Evolutionary conservation across 2,888 invertebrate genomes (phyloP).

Genomic region (Standfussiana lucernea): DNA sequence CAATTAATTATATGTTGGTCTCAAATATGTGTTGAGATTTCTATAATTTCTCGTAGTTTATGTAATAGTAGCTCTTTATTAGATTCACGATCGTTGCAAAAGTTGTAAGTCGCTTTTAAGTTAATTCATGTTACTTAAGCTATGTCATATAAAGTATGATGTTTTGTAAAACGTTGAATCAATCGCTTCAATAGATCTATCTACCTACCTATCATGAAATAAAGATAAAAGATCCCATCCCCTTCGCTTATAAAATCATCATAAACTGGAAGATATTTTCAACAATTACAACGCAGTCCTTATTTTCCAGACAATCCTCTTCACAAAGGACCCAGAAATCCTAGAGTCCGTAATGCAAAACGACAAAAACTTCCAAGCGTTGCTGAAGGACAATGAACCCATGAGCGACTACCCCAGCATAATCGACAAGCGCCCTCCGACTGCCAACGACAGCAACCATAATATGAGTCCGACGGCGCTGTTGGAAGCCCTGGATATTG

Average conservation of each 20-base stretch:
- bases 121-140: not conserved
- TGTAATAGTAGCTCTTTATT: not conserved
- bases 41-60: conserved; percentile 1
- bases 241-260: not conserved
- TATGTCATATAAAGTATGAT: not conserved
- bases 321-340: conserved; percentile 94
- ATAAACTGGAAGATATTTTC: not conserved
- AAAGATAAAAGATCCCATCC: not conserved
- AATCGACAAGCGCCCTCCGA: conserved; percentile 90
- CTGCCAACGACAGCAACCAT: conserved; percentile 87
- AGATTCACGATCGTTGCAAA: not conserved
- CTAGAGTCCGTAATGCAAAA: conserved; percentile 89
- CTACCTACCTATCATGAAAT: not conserved
- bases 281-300: not conserved
- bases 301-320: conserved; percentile 93
- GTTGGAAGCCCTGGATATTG: conserved; percentile 69
- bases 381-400: conserved; percentile 84
- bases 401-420: conserved; percentile 70
- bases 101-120: not conserved
- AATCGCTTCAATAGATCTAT: not conserved
- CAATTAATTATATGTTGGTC: not conserved
- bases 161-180: not conserved
- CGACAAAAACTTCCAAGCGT: conserved; percentile 84
- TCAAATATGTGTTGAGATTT: conserved; percentile 1
- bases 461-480: conserved; percentile 75